phyloP scores from a whole-genome alignment of 2,888 invertebrate species.

The Elgonia sp. region DNA sequence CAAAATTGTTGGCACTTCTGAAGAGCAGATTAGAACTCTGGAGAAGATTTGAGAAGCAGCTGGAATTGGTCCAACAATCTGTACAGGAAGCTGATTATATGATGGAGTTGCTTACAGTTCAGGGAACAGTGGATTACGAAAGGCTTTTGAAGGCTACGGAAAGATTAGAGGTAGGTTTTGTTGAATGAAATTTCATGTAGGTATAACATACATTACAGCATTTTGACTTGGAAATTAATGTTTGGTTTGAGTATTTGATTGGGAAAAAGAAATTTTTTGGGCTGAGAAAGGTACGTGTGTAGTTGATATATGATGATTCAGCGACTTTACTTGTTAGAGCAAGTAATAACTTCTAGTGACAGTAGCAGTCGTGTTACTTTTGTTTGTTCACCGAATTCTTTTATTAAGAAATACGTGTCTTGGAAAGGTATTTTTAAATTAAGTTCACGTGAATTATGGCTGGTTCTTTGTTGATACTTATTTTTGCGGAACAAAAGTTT shows the following conservation, averaged over 20 bases:
- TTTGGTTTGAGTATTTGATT: background rate
- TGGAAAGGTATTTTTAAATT: background rate
- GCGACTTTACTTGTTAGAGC: slow-evolving; percentile 6
- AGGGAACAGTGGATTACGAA: slow-evolving; percentile 95
- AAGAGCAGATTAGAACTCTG: slow-evolving; percentile 91
- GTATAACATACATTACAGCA: background rate
- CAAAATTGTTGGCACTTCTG: slow-evolving; percentile 90
- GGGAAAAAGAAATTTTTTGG: background rate
- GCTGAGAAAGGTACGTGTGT: background rate
- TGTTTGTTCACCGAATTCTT: slow-evolving; percentile 14
- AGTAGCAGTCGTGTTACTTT: background rate
- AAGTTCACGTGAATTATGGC: background rate
- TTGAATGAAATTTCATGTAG: background rate
- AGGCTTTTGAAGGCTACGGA: slow-evolving; percentile 94
- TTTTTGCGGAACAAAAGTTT: background rate
- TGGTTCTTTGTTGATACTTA: background rate
- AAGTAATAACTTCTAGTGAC: slow-evolving; percentile 21
- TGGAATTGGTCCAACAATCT: slow-evolving; percentile 93
- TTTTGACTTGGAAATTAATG: background rate
- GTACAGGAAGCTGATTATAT: slow-evolving; percentile 95
- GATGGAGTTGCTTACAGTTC: slow-evolving; percentile 94
- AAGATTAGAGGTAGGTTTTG: slow-evolving; percentile 92
- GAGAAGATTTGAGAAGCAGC: slow-evolving; percentile 92
- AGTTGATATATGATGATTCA: slow-evolving; percentile 9
- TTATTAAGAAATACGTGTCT: background rate